Conservation (phyloP, 2,888 invertebrate species). For the Proisotoma minuta region DNA sequence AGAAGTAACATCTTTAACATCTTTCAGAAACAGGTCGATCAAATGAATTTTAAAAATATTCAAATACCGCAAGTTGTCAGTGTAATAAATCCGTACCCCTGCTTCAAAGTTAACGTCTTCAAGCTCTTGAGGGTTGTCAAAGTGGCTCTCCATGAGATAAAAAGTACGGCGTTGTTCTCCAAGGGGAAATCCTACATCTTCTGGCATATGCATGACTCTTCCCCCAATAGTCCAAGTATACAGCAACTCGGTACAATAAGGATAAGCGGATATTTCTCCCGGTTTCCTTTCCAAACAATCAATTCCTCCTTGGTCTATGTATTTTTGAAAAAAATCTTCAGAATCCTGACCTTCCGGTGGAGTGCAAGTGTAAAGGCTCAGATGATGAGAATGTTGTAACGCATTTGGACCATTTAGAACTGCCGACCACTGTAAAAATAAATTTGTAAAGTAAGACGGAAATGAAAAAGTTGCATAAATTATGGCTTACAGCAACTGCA, state of each 20-base stretch:
- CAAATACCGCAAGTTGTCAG: background rate
- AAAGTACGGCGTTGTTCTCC: background rate
- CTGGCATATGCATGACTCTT: slow-evolving; percentile 1
- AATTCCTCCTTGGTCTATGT: slow-evolving; percentile 9
- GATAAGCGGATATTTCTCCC: background rate
- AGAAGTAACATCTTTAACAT: too few relatives aligned
- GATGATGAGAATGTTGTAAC: background rate
- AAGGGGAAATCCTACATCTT: slow-evolving; percentile 2
- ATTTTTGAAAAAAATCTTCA: slow-evolving; percentile 14
- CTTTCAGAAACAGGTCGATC: background rate
- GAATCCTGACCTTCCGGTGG: slow-evolving; percentile 12
- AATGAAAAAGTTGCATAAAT: background rate
- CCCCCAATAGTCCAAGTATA: slow-evolving; percentile 9
- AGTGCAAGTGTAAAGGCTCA: slow-evolving; percentile 11
- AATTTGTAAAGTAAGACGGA: background rate
- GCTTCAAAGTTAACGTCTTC: background rate
- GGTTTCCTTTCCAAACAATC: slow-evolving; percentile 11
- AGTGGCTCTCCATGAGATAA: background rate
- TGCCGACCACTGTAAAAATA: background rate
- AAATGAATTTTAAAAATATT: background rate
- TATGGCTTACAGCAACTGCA: slow-evolving; percentile 62
- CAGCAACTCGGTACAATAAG: background rate
- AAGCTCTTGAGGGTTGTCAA: background rate
- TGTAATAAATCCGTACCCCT: slow-evolving; percentile 2
- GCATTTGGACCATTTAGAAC: background rate